These are phyloP conservation scores for Syrrhaptes paradoxus DNA, from an alignment of 2,113 vertebrate species.

Conservation along the genomic window DNA sequence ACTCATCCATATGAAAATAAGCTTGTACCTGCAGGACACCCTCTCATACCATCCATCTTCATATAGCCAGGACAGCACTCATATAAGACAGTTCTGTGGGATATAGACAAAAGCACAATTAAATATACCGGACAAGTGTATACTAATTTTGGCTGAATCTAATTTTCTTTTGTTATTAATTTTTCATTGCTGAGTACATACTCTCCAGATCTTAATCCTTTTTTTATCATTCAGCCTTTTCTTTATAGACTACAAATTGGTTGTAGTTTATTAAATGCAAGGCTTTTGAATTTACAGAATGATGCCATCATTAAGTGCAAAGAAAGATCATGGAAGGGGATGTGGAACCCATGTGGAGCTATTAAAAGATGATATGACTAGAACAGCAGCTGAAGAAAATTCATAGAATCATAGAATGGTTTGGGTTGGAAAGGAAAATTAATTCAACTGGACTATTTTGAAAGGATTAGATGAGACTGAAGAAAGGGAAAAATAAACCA, in stretches of 20 bases:
- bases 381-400: neutral
- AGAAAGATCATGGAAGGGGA: fast-evolving
- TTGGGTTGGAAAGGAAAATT: neutral
- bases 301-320: neutral
- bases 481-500: neutral
- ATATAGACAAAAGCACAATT: neutral
- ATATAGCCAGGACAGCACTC: slow-evolving; percentile 98
- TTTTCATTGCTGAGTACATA: neutral
- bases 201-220: neutral
- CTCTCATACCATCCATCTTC: slow-evolving; percentile 86
- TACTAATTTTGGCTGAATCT: neutral
- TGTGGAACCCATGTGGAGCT: neutral
- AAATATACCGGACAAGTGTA: neutral
- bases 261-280: neutral
- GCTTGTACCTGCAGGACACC: slow-evolving; percentile 92
- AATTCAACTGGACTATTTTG: neutral
- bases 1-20: neutral
- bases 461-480: neutral
- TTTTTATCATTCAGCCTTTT: neutral
- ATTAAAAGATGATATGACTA: neutral
- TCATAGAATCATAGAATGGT: too few species aligned
- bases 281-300: neutral
- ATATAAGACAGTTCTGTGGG: slow-evolving; percentile 87
- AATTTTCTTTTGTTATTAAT: neutral
- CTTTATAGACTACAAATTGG: neutral